These are phyloP conservation scores for Porites evermanni DNA, from an alignment of 92 coral and sea anemone species.

Conservation along the genomic window DNA sequence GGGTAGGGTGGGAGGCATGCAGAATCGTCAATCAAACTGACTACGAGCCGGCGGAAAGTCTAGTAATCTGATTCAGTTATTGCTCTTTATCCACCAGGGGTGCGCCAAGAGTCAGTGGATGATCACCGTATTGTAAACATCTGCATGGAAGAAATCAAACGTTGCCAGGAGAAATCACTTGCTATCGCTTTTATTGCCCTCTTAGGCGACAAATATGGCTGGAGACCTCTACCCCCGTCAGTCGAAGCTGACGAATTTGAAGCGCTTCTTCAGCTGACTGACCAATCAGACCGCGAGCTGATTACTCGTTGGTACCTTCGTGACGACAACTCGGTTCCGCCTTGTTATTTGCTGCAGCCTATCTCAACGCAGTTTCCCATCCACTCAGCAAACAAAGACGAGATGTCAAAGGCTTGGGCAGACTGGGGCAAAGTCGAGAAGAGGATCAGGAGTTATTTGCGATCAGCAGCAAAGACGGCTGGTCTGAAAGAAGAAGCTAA, in stretches of 20 bases:
- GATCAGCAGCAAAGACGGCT: constrained; percentile 59
- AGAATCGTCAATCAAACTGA: no score
- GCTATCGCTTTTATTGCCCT: constrained; percentile 68
- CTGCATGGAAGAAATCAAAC: constrained; percentile 74
- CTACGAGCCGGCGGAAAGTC: no score
- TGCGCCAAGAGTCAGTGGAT: constrained; percentile 73
- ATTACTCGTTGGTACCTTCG: constrained; percentile 58
- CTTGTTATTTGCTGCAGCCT: constrained; percentile 58
- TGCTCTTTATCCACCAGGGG: constrained; percentile 25
- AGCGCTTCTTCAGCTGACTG: constrained; percentile 30
- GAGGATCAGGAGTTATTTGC: constrained; percentile 42
- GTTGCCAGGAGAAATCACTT: constrained; percentile 70
- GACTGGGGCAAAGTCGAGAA: constrained; percentile 65
- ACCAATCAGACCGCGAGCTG: constrained; percentile 56
- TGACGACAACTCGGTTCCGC: constrained; percentile 59
- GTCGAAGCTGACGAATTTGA: constrained; percentile 64
- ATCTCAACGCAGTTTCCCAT: constrained; percentile 68
- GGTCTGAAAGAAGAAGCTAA: constrained; percentile 49
- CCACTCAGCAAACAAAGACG: constrained; percentile 46
- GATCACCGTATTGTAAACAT: constrained; percentile 68
- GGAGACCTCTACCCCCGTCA: constrained; percentile 68
- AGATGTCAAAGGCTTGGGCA: constrained; percentile 49
- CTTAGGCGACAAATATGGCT: constrained; percentile 72
- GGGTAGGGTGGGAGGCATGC: no score
- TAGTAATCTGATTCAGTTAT: no score